Base-by-base conservation (phyloP, 2,797 vertebrate genomes). In the Sebastes paucispinis region DNA sequence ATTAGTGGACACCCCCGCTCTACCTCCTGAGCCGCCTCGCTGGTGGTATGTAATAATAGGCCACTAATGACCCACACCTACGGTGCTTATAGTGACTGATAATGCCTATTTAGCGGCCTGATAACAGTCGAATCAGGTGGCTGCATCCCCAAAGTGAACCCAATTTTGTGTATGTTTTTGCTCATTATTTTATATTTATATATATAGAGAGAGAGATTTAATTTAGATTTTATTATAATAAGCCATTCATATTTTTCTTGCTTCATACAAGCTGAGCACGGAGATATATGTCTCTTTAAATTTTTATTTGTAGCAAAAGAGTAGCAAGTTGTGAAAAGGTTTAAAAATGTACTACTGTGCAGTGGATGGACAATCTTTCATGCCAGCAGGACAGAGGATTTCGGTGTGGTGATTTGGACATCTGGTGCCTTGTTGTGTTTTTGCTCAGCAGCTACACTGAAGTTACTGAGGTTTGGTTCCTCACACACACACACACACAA, bases 341-440 rank as follows among this genome's bases (percentile, higher is more conserved):
- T 74, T 25, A n/a, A 69, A 75, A 43, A 57, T 59, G 3, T 5
- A 13, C 64, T 5, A 11, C 62, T 79, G 32, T 64, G 27, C 72
- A 24, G 58, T 20, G 6, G 54, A 78, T 27, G 1, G 39, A 78
- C 12, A 36, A 5, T 54, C 52, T 36, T 59, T 47, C 8, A 71
- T 22, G 29, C 14, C 2, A 1, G 25, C 72, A 29, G 57, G 70
- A 57, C 36, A 43, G 59, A 55, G 36, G 16, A 75, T 72, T 79
- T 69, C 64, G 62, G 12, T 64, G 32, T 8, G 58, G 36, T 63
- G 43, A 57, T 66, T 47, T 72, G 73, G 71, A 82, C 50, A 86
- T 84, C 60, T 71, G 69, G 47, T 63, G 25, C n/a, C 22, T 71
- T 36, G 65, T 71, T 47, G 65, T 67, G 78, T 59, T 79, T 73